Conservation (phyloP, 2,113 vertebrate genomes). For the Actinemys pallida region DNA sequence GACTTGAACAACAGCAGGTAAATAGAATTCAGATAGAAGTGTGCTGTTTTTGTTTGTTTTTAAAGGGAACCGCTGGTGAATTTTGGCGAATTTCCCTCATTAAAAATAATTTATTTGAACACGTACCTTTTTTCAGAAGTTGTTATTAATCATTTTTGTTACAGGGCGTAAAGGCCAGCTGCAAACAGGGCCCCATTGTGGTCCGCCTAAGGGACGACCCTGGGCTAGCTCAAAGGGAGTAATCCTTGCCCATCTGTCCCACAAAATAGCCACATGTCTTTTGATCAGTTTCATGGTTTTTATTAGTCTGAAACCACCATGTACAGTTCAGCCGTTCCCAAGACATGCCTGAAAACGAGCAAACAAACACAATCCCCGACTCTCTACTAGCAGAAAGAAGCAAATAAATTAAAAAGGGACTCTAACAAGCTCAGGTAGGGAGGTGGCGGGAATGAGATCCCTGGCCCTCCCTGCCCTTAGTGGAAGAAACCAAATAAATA, state of each 20-base stretch:
- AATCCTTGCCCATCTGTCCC: not conserved
- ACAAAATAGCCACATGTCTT: not conserved
- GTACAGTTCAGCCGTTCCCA: not conserved
- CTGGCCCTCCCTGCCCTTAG: not conserved
- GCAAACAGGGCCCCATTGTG: not conserved
- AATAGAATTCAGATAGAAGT: not conserved
- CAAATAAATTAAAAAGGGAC: not conserved
- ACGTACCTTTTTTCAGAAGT: not conserved
- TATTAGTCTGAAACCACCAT: not conserved
- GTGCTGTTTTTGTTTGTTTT: not conserved
- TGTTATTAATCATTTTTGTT: not conserved
- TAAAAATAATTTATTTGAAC: not conserved
- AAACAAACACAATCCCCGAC: not conserved
- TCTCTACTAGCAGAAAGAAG: not conserved
- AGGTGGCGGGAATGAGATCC: not conserved
- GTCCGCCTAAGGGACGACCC: not conserved
- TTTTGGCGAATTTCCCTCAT: not conserved
- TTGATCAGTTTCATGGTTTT: not conserved
- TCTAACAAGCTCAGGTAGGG: not conserved
- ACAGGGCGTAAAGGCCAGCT: not conserved
- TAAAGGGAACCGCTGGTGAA: not conserved
- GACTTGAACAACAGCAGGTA: not conserved
- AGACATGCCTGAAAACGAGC: not conserved
- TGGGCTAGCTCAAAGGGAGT: not conserved
- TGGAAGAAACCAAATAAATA: conserved; percentile 37